A percentile compares a stretch with the other conserved stretches of the same genome.
Evolutionary conservation across 2,888 invertebrate species (phyloP).

Genomic region (Melipona beecheii): DNA sequence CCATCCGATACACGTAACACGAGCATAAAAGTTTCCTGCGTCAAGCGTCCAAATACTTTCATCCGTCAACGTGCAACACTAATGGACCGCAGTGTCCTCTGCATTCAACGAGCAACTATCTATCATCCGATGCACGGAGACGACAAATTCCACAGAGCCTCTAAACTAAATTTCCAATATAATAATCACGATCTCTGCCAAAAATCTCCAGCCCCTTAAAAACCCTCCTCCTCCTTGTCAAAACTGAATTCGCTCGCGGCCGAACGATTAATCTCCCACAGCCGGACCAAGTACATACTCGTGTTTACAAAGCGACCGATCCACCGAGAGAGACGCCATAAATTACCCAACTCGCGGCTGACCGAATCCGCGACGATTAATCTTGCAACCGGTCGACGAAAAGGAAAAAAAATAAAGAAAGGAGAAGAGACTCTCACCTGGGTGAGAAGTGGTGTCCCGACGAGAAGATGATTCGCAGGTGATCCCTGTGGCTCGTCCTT

Average conservation of each 20-base stretch:
- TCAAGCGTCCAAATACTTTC: not conserved
- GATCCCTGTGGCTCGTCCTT: constrained; percentile 73
- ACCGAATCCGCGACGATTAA: constrained; percentile 29
- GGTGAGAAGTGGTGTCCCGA: constrained; percentile 44
- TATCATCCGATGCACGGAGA: not conserved
- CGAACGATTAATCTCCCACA: constrained; percentile 29
- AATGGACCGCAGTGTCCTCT: not conserved
- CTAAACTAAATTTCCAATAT: constrained; percentile 2
- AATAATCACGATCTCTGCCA: not conserved
- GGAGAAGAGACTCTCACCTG: constrained; percentile 53
- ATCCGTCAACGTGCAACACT: not conserved
- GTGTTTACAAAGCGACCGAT: constrained; percentile 25
- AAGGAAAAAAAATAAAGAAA: fast-evolving
- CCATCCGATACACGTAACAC: not conserved
- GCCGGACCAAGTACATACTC: constrained; percentile 13
- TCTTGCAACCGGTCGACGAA: constrained; percentile 9
- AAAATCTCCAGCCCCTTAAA: not conserved
- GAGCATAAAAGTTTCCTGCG: not conserved
- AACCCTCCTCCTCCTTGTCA: not conserved
- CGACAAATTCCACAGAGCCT: not conserved
- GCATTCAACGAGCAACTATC: not conserved
- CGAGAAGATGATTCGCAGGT: constrained; percentile 58
- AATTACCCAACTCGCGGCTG: constrained; percentile 18
- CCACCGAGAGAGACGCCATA: constrained; percentile 13
- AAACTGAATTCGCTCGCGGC: not conserved